phyloP scores from a whole-genome alignment of 1,140 invertebrate species.

The Thereuonema tuberculata region DNA sequence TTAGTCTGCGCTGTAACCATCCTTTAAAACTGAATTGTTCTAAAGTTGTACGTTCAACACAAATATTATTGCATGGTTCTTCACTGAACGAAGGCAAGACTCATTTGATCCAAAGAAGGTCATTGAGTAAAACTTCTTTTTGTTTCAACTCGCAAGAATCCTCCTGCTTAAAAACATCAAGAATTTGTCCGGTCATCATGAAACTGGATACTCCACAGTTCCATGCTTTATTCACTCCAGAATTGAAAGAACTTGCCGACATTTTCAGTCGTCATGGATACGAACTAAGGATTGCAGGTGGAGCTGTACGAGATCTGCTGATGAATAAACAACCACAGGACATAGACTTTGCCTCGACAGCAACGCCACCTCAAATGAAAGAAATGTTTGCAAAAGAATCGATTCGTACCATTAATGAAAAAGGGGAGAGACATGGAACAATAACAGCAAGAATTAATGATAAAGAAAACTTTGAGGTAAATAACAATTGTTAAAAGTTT shows the following conservation, averaged over 20 bases:
- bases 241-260: conserved; percentile 49
- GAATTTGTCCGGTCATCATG: conserved; percentile 30
- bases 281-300: conserved; percentile 85
- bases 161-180: too few relatives aligned
- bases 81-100: too few relatives aligned
- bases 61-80: too few relatives aligned
- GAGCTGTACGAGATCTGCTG: conserved; percentile 88
- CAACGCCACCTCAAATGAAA: conserved; percentile 94
- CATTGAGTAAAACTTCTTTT: too few relatives aligned
- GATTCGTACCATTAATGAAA: conserved; percentile 81
- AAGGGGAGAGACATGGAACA: conserved; percentile 94
- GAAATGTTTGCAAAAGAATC: conserved; percentile 75
- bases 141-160: too few relatives aligned
- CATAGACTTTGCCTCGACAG: conserved; percentile 94
- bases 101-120: too few relatives aligned
- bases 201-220: conserved; percentile 42
- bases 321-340: conserved; percentile 71
- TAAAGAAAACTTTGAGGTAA: conserved; percentile 77
- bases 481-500: not conserved
- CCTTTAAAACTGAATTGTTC: too few relatives aligned
- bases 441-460: conserved; percentile 94
- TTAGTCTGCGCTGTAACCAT: too few relatives aligned
- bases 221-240: conserved; percentile 61
- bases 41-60: too few relatives aligned
- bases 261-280: conserved; percentile 70